phyloP scores from a whole-genome alignment of 1,140 invertebrate genomes.

The Drosophila jambulina region DNA sequence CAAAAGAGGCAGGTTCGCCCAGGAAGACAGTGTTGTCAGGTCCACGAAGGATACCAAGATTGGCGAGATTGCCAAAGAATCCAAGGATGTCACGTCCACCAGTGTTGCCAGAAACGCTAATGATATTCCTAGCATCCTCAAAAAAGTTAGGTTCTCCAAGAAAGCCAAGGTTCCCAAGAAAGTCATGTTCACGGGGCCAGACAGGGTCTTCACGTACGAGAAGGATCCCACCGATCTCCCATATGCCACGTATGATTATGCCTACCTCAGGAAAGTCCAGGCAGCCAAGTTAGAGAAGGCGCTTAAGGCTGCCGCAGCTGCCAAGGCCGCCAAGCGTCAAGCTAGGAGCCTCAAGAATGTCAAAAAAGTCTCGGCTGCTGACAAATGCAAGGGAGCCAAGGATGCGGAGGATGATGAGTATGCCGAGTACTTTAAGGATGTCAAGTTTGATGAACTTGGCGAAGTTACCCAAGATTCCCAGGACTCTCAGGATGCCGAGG shows the following conservation, averaged over 20 bases:
- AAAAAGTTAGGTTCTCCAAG: background rate
- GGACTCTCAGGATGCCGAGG: background rate
- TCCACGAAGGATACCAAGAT: background rate
- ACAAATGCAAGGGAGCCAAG: background rate
- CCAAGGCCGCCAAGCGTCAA: no score
- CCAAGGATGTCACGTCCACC: background rate
- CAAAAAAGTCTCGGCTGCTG: no score
- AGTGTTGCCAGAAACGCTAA: background rate
- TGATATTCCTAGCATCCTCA: background rate
- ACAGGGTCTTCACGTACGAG: no score
- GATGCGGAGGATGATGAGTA: background rate
- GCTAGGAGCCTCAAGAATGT: background rate
- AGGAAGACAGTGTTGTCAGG: background rate
- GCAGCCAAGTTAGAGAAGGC: no score
- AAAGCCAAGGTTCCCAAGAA: background rate
- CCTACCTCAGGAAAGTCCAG: no score
- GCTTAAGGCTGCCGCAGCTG: no score
- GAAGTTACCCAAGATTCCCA: background rate
- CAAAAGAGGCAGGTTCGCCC: no score
- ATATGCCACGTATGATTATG: no score
- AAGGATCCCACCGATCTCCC: no score
- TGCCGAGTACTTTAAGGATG: background rate
- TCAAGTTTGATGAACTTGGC: background rate
- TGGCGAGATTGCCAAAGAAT: background rate
- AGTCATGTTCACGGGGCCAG: background rate